phyloP scores from a whole-genome alignment of 1,140 invertebrate species.

The Listronotus oregonensis region DNA sequence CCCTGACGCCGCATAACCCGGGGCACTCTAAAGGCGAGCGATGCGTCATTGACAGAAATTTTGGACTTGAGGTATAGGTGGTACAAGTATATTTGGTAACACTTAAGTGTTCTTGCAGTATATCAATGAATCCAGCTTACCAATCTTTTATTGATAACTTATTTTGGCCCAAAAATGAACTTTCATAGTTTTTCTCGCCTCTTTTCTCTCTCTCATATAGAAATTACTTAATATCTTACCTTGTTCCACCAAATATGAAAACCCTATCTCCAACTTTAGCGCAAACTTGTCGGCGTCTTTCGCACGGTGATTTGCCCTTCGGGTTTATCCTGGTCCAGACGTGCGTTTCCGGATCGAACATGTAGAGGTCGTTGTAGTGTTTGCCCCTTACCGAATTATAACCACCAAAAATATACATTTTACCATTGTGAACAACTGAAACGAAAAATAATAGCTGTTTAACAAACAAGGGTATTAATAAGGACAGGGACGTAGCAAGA shows the following conservation, averaged over 20 bases:
- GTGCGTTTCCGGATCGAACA: conserved; percentile 67
- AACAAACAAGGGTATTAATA: too few species aligned
- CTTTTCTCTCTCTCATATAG: too few species aligned
- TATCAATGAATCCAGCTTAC: too few species aligned
- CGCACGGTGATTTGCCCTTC: conserved; percentile 66
- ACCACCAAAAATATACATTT: conserved; percentile 87
- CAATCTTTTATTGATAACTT: too few species aligned
- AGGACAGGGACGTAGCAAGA: not conserved
- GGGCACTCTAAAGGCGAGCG: too few species aligned
- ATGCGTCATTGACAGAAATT: too few species aligned
- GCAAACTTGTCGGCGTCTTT: conserved; percentile 78
- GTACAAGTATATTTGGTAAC: too few species aligned
- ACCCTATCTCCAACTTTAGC: conserved; percentile 72
- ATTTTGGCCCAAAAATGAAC: too few species aligned
- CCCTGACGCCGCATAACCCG: too few species aligned
- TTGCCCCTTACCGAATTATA: conserved; percentile 74
- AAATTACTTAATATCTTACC: conserved; percentile 63
- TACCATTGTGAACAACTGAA: conserved; percentile 75
- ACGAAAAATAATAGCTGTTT: conserved; percentile 5
- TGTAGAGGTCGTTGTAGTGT: conserved; percentile 84
- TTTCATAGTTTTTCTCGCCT: too few species aligned
- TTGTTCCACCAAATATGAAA: conserved; percentile 86
- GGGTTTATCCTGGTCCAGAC: conserved; percentile 68
- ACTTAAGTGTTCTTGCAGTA: too few species aligned
- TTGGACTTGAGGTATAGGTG: too few species aligned